A percentile compares a stretch with the other conserved stretches of the same genome.
These are phyloP conservation scores for Myotis daubentonii DNA, from an alignment of 2,797 vertebrate species.

Conservation along the genomic window DNA sequence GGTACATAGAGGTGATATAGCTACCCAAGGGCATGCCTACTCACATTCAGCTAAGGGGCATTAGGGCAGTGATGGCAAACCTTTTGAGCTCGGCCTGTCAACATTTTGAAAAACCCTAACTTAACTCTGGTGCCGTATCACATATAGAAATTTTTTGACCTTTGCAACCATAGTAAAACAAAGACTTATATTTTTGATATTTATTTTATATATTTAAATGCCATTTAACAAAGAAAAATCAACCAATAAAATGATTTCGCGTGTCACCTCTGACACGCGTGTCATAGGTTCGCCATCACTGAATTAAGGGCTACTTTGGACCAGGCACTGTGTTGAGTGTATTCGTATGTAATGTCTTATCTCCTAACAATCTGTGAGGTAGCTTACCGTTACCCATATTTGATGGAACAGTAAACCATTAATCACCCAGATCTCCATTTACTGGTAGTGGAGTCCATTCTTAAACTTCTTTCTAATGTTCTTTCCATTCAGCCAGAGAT, in stretches of 20 bases:
- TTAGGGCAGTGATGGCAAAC: background rate
- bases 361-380: background rate
- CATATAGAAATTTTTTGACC: too few relatives aligned
- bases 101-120: too few relatives aligned
- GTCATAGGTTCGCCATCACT: too few relatives aligned
- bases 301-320: background rate
- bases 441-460: background rate
- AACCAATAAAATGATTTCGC: too few relatives aligned
- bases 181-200: too few relatives aligned
- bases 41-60: background rate
- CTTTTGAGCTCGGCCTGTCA: too few relatives aligned
- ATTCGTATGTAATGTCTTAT: background rate
- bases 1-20: background rate
- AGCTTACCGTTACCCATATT: background rate
- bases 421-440: background rate
- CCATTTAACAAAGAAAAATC: too few relatives aligned
- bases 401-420: background rate
- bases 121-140: too few relatives aligned
- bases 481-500: background rate
- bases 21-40: background rate
- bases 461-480: constrained; percentile 10
- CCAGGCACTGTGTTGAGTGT: background rate
- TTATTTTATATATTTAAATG: too few relatives aligned
- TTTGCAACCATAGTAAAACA: too few relatives aligned
- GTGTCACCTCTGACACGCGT: too few relatives aligned